Percentiles rank a stretch among this genome's conserved stretches.
Evolutionary conservation across 30 jellyfish, hydroid and myxozoan genomes (phyloP).

Genomic region (Chironex yamaguchii): DNA sequence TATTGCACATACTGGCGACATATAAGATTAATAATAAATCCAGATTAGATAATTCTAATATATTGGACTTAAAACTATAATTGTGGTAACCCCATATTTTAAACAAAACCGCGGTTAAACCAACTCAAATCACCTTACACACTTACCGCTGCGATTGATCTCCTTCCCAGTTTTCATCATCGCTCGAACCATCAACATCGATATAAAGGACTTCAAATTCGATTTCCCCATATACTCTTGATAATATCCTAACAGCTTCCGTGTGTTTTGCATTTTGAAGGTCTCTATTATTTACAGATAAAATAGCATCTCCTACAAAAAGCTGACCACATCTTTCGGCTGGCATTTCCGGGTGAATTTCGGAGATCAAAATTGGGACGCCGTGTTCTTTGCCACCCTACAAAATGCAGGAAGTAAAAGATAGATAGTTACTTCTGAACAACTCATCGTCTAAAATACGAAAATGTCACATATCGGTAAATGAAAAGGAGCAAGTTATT

Average conservation of each 20-base stretch:
- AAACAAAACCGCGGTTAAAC: too few relatives aligned
- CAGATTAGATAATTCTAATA: too few relatives aligned
- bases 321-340: constrained; percentile 88
- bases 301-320: constrained; percentile 94
- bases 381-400: constrained; percentile 99
- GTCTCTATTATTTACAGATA: constrained; percentile 82
- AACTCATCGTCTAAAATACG: too few relatives aligned
- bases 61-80: too few relatives aligned
- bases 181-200: constrained; percentile 87
- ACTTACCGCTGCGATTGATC: constrained; percentile 82
- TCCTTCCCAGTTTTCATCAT: constrained; percentile 93
- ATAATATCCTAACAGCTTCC: constrained; percentile 87
- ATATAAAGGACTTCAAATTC: constrained; percentile 86
- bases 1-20: too few relatives aligned
- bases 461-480: too few relatives aligned
- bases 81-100: too few relatives aligned
- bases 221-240: constrained; percentile 90
- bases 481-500: too few relatives aligned
- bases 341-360: constrained; percentile 96
- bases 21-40: too few relatives aligned
- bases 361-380: constrained; percentile 93
- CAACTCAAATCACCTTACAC: too few relatives aligned
- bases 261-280: constrained; percentile 85
- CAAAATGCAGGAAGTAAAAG: too few relatives aligned
- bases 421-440: too few relatives aligned